Conservation (phyloP, 1,140 invertebrate species). For the Eueides isabella region DNA sequence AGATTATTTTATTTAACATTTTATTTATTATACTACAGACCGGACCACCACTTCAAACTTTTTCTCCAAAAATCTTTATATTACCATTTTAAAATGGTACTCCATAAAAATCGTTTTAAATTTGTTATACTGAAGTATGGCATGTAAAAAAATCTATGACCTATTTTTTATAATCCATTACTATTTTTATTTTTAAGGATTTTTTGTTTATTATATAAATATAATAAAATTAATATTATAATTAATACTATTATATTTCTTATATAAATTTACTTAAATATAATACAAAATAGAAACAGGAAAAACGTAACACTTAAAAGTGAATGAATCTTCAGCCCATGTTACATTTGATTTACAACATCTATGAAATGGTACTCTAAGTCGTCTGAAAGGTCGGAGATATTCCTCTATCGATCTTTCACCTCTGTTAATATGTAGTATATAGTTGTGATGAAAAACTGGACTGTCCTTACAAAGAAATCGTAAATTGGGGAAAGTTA, state of each 20-base stretch:
- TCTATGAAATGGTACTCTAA: slow-evolving; percentile 1
- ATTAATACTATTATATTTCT: too few relatives aligned
- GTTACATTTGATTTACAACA: slow-evolving; percentile 8
- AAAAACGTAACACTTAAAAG: neutral
- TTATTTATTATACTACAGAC: too few relatives aligned
- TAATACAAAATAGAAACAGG: neutral
- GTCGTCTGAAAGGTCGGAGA: neutral
- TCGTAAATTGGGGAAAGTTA: neutral
- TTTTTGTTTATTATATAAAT: too few relatives aligned
- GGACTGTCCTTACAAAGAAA: neutral
- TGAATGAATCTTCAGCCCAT: neutral
- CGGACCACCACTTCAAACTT: too few relatives aligned
- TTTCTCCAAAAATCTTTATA: too few relatives aligned
- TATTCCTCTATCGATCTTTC: neutral
- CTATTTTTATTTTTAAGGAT: too few relatives aligned
- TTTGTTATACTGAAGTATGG: too few relatives aligned
- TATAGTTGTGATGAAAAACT: neutral
- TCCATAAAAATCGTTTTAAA: too few relatives aligned
- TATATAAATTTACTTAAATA: neutral
- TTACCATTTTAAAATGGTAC: too few relatives aligned
- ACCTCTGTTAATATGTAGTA: neutral
- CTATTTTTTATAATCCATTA: too few relatives aligned
- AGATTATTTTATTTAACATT: too few relatives aligned
- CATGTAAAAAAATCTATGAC: too few relatives aligned
- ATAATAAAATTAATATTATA: neutral